Evolutionary conservation across 2,888 invertebrate genomes (phyloP), one percentile per base, ranked within the genome.

Genomic region (Alloplasta piceator): DNA sequence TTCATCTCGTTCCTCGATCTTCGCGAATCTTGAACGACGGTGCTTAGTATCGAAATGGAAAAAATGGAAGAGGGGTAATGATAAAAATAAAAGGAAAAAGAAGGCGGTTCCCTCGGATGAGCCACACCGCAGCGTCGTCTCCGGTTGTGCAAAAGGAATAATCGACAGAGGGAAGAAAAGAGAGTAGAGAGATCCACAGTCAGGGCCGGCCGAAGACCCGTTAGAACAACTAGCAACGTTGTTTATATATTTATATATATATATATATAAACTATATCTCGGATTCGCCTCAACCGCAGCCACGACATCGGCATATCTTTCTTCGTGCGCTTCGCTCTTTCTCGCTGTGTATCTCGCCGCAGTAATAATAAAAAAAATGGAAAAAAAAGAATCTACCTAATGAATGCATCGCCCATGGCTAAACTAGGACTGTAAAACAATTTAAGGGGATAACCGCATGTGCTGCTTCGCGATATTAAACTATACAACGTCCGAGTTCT

Each of bases 221-320:
- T 91, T 91, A 91, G 87, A 83, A 89, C 87, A 86, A 89, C 89
- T 90, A 89, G 89, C 90, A 26, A 89, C 87, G 90, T 90, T 90
- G 89, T 90, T 90, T 87, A 10, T 36, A 52, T 52, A 39, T 63
- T 14, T 71, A 41, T 66, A 48, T 70, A 60, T 63, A 52, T 55
- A 68, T 78, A 63, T 56, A 64, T 12, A 66, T 64, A 55, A 55
- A 38, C 12, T 63, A 78, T 66, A 71, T 66, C 66, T 80, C 41
- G 70, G 56, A 70, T 74, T 71, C 74, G 48, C 64, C 75, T 60
- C 36, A 71, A 74, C 72, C 58, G 63, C 67, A 66, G 70, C 60
- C 55, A 70, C 90, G 70, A 58, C 48, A 70, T 70, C 38, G 70
- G 73, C 63, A 9, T 50, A 63, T 73, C 43, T 64, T 46, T 73